A percentile compares a stretch with the other conserved stretches of the same genome.
Conservation (phyloP, 2,113 vertebrate genomes). For the Pelvicachromis taeniatus region DNA sequence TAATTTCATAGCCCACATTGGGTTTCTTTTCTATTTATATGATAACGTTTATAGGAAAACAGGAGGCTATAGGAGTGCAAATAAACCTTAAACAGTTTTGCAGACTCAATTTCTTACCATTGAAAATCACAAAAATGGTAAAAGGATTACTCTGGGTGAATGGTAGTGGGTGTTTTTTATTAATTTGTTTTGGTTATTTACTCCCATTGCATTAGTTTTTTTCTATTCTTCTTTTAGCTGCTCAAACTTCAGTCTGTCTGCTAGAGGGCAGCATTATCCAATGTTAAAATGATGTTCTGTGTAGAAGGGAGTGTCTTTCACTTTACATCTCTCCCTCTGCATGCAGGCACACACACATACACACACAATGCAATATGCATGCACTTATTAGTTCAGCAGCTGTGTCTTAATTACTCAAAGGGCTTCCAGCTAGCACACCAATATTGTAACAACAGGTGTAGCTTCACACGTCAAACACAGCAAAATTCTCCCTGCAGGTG, state of each 20-base stretch:
- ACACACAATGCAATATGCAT: neutral
- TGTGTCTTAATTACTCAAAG: neutral
- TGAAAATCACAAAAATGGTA: neutral
- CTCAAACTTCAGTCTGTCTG: neutral
- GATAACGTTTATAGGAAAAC: neutral
- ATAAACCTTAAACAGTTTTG: neutral
- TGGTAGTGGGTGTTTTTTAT: fast-evolving
- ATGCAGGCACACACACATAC: fast-evolving
- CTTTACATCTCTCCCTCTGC: neutral
- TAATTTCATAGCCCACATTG: neutral
- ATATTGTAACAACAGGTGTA: neutral
- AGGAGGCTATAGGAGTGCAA: fast-evolving
- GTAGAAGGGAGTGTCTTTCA: neutral
- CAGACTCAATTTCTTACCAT: neutral
- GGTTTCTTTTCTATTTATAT: neutral
- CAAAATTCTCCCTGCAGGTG: neutral
- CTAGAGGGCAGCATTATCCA: neutral
- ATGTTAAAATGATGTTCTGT: neutral
- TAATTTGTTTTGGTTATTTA: neutral
- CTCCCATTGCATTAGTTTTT: neutral
- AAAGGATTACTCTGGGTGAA: neutral
- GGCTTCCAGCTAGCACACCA: neutral
- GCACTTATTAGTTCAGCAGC: neutral
- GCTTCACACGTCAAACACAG: neutral
- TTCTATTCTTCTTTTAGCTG: fast-evolving